Percentiles rank a stretch among this genome's conserved stretches.
phyloP scores from a whole-genome alignment of 2,797 vertebrate species.

The Columba guinea region DNA sequence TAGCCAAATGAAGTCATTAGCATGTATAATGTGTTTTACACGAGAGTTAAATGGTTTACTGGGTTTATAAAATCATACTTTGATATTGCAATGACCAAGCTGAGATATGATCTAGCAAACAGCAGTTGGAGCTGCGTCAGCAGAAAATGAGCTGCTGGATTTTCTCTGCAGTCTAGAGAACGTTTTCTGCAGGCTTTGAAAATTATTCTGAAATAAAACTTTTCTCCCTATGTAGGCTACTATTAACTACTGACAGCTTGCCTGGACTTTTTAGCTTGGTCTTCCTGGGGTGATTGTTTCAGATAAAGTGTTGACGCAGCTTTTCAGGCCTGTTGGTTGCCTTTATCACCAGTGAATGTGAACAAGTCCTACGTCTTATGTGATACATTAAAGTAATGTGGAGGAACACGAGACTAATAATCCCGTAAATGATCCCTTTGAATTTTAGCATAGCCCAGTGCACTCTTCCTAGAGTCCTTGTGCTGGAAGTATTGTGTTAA shows the following conservation, averaged over 20 bases:
- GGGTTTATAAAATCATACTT: conserved; percentile 63
- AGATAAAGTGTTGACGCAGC: conserved; percentile 40
- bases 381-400: not conserved
- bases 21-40: conserved; percentile 65
- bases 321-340: conserved; percentile 30
- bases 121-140: conserved; percentile 41
- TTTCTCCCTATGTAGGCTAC: conserved; percentile 10
- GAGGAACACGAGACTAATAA: not conserved
- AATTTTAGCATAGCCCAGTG: not conserved
- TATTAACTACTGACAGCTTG: conserved; percentile 47
- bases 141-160: conserved; percentile 23
- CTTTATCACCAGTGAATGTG: not conserved
- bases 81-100: conserved; percentile 38
- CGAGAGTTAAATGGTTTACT: conserved; percentile 62
- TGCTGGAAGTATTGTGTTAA: not conserved
- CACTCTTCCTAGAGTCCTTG: not conserved
- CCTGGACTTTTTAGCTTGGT: conserved; percentile 28
- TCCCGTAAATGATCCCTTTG: not conserved
- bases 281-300: conserved; percentile 37
- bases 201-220: conserved; percentile 5
- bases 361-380: not conserved
- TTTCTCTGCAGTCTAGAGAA: conserved; percentile 32
- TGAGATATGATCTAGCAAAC: conserved; percentile 28
- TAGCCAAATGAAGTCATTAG: conserved; percentile 68
- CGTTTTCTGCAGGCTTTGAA: conserved; percentile 22